A percentile compares a stretch with the other conserved stretches of the same genome.
These are phyloP conservation scores for Platycnemis pennipes DNA, from an alignment of 2,888 invertebrate genomes.

Conservation along the genomic window DNA sequence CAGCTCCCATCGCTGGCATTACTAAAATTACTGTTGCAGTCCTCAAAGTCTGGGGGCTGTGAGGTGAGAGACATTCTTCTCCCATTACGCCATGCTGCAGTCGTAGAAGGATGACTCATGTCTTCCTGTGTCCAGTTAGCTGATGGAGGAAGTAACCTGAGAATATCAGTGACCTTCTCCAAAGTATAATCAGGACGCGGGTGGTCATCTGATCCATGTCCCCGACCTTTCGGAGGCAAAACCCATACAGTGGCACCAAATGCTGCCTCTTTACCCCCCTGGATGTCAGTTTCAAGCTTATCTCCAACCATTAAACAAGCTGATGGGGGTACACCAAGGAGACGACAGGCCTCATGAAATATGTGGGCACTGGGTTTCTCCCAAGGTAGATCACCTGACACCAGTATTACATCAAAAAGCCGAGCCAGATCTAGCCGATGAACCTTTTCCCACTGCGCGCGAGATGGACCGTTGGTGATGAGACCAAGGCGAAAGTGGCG, in stretches of 20 bases:
- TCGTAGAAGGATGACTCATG: conserved; percentile 74
- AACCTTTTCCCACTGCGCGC: conserved; percentile 94
- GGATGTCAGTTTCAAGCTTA: conserved; percentile 92
- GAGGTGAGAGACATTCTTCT: conserved; percentile 73
- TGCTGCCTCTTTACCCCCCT: conserved; percentile 89
- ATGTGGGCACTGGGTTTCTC: conserved; percentile 92
- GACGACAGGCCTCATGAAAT: conserved; percentile 90
- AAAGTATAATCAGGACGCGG: conserved; percentile 84
- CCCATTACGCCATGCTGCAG: conserved; percentile 76
- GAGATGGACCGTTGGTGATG: conserved; percentile 93
- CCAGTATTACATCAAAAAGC: conserved; percentile 89
- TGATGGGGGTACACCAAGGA: conserved; percentile 86
- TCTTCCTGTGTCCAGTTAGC: conserved; percentile 79
- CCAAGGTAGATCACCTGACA: conserved; percentile 92
- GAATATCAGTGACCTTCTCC: conserved; percentile 84
- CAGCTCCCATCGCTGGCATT: conserved; percentile 81
- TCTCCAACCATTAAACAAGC: conserved; percentile 94
- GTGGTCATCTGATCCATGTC: conserved; percentile 78
- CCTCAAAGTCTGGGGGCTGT: conserved; percentile 77
- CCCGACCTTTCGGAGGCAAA: conserved; percentile 79
- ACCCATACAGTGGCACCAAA: conserved; percentile 91
- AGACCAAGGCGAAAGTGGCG: conserved; percentile 87
- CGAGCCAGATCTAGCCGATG: conserved; percentile 85
- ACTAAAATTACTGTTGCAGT: conserved; percentile 79
- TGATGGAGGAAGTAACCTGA: conserved; percentile 80